Percentiles rank a stretch among this genome's conserved stretches.
Conservation (phyloP, 2,113 vertebrate genomes). For the Perca fluviatilis region DNA sequence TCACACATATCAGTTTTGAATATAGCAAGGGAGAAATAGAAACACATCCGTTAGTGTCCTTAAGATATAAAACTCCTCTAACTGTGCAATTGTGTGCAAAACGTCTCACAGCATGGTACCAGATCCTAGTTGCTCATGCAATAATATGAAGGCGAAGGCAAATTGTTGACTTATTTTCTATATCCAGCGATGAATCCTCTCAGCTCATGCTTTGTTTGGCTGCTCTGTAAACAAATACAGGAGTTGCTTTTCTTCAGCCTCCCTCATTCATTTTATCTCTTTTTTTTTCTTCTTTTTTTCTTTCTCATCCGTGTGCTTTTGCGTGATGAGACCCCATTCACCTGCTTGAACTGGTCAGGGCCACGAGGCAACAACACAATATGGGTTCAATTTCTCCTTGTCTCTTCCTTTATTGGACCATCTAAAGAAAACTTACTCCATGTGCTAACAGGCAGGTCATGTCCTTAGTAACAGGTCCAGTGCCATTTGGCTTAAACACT, state of each 20-base stretch:
- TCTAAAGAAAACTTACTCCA: conserved; percentile 9
- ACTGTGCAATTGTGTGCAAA: too few species aligned
- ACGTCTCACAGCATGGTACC: neutral
- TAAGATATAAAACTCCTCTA: neutral
- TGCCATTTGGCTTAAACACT: conserved; percentile 36
- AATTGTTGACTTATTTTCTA: neutral
- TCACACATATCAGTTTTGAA: neutral
- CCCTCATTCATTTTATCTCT: neutral
- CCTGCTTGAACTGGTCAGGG: neutral
- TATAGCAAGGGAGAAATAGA: neutral
- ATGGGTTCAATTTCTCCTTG: conserved; percentile 13
- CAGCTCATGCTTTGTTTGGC: neutral
- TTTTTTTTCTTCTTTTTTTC: neutral
- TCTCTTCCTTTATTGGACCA: conserved; percentile 8
- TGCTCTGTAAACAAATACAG: neutral
- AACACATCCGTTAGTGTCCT: neutral
- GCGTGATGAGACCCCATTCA: conserved; percentile 8
- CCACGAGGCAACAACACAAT: conserved; percentile 25
- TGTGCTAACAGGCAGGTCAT: conserved; percentile 30
- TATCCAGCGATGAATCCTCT: neutral
- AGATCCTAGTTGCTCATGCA: neutral
- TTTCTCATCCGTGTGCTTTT: neutral
- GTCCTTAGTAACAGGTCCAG: conserved; percentile 53
- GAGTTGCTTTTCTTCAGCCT: neutral
- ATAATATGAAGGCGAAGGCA: neutral